Percentiles rank a stretch among this genome's conserved stretches.
These are phyloP conservation scores for Musca domestica DNA, from an alignment of 1,140 invertebrate genomes.

Conservation along the genomic window DNA sequence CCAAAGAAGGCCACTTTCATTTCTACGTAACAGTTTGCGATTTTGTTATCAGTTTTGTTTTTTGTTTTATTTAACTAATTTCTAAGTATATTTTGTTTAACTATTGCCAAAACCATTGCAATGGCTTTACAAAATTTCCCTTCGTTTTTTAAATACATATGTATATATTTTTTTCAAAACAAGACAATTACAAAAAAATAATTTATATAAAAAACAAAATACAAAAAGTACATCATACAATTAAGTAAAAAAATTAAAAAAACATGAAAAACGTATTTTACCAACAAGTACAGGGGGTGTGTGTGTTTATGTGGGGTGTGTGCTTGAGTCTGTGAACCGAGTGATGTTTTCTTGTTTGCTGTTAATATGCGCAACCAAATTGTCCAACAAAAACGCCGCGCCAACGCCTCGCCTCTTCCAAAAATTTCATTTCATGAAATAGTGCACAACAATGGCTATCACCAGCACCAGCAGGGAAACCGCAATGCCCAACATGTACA, in stretches of 20 bases:
- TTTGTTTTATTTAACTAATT: constrained; percentile 20
- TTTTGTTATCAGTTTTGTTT: not conserved
- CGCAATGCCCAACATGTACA: constrained; percentile 46
- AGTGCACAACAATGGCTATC: constrained; percentile 41
- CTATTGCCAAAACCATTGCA: constrained; percentile 15
- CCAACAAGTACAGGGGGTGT: not conserved
- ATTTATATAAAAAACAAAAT: constrained; percentile 5
- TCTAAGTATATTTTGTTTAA: constrained; percentile 14
- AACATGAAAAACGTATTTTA: not conserved
- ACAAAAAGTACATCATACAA: not conserved
- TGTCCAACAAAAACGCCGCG: not conserved
- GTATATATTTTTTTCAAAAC: not conserved
- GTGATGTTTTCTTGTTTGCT: no score
- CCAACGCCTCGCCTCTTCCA: not conserved
- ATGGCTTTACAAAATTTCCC: constrained; percentile 9
- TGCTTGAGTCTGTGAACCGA: no score
- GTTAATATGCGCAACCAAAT: not conserved
- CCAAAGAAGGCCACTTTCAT: not conserved
- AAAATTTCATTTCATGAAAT: constrained; percentile 29
- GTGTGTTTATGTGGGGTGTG: no score
- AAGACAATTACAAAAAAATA: not conserved
- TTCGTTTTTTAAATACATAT: constrained; percentile 14
- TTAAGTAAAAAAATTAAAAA: constrained; percentile 12
- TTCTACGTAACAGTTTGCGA: constrained; percentile 11
- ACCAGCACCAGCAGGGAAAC: constrained; percentile 44